These are phyloP conservation scores for Casuarius casuarius DNA, from an alignment of 2,113 vertebrate genomes.

Conservation along the genomic window DNA sequence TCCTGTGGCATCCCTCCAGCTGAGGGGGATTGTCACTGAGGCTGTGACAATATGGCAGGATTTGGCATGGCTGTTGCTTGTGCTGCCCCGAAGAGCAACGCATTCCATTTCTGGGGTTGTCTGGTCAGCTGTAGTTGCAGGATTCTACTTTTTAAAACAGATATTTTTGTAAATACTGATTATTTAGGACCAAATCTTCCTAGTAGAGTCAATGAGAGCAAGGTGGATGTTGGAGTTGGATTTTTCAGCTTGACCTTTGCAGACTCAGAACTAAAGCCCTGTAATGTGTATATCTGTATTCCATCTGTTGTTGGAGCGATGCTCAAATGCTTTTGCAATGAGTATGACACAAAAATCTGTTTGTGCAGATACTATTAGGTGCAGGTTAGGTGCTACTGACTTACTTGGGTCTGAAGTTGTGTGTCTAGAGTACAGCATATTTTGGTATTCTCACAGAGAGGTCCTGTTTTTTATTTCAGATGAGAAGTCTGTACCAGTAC, in stretches of 20 bases:
- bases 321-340: background rate
- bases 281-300: background rate
- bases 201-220: background rate
- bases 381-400: background rate
- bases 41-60: background rate
- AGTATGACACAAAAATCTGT: background rate
- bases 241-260: background rate
- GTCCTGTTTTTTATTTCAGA: accelerated
- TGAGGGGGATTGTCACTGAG: too few relatives aligned
- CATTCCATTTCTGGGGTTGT: background rate
- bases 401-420: background rate
- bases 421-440: background rate
- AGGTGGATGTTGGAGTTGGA: background rate
- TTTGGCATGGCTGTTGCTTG: background rate
- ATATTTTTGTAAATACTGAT: background rate
- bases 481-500: background rate
- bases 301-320: background rate
- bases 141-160: background rate
- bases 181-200: background rate
- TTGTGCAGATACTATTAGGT: background rate
- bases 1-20: background rate
- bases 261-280: background rate
- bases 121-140: background rate
- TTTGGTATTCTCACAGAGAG: background rate
- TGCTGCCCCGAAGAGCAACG: background rate